Percentiles rank a stretch among this genome's conserved stretches.
Conservation (phyloP, 2,113 vertebrate genomes). For the Talpa occidentalis region DNA sequence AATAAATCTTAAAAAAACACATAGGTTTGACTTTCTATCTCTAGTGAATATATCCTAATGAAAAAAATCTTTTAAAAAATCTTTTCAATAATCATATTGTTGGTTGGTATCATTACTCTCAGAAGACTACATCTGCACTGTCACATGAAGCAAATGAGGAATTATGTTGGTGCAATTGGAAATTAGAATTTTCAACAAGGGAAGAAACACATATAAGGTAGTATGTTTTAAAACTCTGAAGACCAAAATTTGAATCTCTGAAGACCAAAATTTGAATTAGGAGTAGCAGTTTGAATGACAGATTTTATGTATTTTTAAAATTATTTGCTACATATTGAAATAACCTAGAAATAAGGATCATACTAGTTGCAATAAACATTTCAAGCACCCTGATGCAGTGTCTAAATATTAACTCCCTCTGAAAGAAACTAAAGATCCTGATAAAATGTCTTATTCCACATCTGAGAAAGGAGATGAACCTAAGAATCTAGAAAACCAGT, state of each 20-base stretch:
- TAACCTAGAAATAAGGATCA: constrained; percentile 1
- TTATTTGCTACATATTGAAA: not conserved
- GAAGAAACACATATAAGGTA: not conserved
- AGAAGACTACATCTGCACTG: not conserved
- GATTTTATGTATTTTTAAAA: not conserved
- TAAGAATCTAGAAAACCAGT: not conserved
- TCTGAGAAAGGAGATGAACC: not conserved
- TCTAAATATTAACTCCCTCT: not conserved
- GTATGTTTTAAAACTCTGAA: not conserved
- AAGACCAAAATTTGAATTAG: not conserved
- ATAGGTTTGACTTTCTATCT: not conserved
- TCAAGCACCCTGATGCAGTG: not conserved
- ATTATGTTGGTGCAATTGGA: not conserved
- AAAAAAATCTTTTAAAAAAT: not conserved
- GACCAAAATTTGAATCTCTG: not conserved
- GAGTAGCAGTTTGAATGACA: not conserved
- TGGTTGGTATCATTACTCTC: not conserved
- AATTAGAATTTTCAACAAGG: not conserved
- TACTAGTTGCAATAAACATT: not conserved
- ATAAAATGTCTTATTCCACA: not conserved
- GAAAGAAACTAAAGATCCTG: not conserved
- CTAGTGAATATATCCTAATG: not conserved
- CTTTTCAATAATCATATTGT: not conserved
- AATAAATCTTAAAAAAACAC: too few species aligned
- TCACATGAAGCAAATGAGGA: not conserved